phyloP scores from a whole-genome alignment of 2,797 vertebrate species.

The Mus caroli region DNA sequence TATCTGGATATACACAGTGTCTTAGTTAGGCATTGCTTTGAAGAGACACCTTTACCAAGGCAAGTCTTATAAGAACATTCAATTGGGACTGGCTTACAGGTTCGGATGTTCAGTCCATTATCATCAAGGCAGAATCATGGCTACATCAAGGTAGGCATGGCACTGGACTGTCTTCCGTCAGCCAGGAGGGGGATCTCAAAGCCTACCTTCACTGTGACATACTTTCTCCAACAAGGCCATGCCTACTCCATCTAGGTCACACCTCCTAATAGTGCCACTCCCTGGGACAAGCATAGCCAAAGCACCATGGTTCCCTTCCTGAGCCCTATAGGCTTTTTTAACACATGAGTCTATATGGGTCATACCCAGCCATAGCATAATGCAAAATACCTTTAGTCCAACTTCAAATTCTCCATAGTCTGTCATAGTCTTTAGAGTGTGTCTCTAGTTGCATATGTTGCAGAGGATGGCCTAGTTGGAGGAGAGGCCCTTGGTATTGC shows the following conservation, averaged over 20 bases:
- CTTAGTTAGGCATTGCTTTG: background rate
- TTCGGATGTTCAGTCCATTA: background rate
- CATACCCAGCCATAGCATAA: background rate
- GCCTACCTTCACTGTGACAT: background rate
- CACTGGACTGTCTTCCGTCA: background rate
- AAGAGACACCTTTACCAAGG: background rate
- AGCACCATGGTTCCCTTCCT: background rate
- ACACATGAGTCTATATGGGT: background rate
- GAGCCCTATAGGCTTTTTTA: background rate
- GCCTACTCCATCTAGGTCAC: too few species aligned
- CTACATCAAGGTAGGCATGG: background rate
- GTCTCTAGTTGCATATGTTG: too few species aligned
- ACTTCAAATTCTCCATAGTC: background rate
- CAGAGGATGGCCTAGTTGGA: too few species aligned
- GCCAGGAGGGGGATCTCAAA: background rate
- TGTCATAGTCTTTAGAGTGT: background rate
- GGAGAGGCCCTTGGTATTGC: too few species aligned
- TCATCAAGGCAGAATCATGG: background rate
- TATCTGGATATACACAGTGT: background rate
- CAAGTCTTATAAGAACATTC: background rate
- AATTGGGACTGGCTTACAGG: background rate
- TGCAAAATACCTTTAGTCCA: background rate
- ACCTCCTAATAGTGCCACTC: background rate
- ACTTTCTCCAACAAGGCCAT: background rate
- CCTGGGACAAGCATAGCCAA: background rate